Base-by-base conservation (phyloP, 1,140 invertebrate species). In the Bombus affinis region DNA sequence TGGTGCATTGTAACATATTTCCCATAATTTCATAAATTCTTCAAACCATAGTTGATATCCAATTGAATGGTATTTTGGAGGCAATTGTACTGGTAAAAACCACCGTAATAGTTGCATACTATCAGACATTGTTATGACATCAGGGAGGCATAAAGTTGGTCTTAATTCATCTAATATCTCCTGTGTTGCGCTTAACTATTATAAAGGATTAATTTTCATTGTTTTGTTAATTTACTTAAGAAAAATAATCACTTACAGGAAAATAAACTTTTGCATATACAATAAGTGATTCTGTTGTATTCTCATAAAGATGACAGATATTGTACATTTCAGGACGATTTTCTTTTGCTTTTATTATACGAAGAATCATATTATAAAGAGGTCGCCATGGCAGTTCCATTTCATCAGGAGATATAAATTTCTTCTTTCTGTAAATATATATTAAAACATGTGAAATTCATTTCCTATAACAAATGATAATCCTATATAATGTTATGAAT, bases 161-260 rank as follows among this genome's bases (percentile, higher is more conserved):
- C 97, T 95, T 91, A 98, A 96, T 94, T 98, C 97, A 87, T 98
- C 97, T 80, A 99, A 93, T 91, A 99, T 98, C 95, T 99, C 98
- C 94, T 97, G 96, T 0, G 98, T 99, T 3, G 98, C 97, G 80
- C 72, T 94, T 66, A 95, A 74, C 95, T 95, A 86, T 83, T 76
- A 57, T 85, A 86, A 88, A 77, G 85, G 83, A 81, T 89, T 89
- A 83, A 44, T 75, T 65, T 78, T 75, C 44, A n/a, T 78, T 79
- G 47, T 74, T 85, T 66, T 59, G 62, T 74, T 25, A 57, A 62
- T 25, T 73, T 77, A 68, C 80, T 59, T 82, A 32, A 80, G 84
- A 83, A 86, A 81, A 88, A 39, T 72, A 57, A 73, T 83, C 37
- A 88, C 94, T 93, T 92, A 95, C 94, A 6, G 94, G 93, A 86